Conservation (phyloP, 2,888 invertebrate genomes). For the Ceriagrion tenellum region DNA sequence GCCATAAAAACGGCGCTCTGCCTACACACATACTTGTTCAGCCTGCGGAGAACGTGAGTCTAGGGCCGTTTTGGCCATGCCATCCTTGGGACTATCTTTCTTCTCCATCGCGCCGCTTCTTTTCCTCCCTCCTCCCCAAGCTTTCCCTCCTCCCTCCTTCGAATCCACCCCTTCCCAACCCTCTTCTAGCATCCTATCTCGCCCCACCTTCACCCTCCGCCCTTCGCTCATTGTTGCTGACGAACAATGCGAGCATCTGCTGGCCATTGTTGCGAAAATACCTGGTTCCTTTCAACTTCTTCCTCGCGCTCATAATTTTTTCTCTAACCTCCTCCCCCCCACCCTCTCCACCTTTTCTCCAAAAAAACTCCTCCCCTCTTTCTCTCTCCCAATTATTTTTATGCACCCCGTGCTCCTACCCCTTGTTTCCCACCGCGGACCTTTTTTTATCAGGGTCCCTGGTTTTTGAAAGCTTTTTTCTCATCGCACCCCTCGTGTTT, state of each 20-base stretch:
- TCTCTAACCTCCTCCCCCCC: neutral
- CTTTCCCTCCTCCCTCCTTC: neutral
- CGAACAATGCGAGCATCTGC: slow-evolving; percentile 62
- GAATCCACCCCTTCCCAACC: neutral
- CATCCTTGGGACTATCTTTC: neutral
- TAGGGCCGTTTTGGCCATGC: neutral
- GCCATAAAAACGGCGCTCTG: neutral
- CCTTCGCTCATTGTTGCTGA: slow-evolving; percentile 56
- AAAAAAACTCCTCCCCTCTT: neutral
- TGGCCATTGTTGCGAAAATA: slow-evolving; percentile 61
- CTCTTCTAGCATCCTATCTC: neutral
- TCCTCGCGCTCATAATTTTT: slow-evolving; percentile 44
- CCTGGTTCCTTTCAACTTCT: slow-evolving; percentile 40
- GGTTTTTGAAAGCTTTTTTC: slow-evolving; percentile 24
- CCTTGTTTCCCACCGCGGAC: slow-evolving; percentile 39
- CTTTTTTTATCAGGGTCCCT: neutral
- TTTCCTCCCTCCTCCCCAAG: neutral
- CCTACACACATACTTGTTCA: neutral
- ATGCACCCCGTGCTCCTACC: neutral
- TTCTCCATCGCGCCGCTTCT: neutral
- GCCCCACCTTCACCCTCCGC: neutral
- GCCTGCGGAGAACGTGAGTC: neutral
- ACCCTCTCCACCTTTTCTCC: neutral
- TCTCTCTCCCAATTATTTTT: slow-evolving; percentile 47
- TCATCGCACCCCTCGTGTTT: neutral